Conservation (phyloP, 2,888 invertebrate species). For the Crioceris asparagi region DNA sequence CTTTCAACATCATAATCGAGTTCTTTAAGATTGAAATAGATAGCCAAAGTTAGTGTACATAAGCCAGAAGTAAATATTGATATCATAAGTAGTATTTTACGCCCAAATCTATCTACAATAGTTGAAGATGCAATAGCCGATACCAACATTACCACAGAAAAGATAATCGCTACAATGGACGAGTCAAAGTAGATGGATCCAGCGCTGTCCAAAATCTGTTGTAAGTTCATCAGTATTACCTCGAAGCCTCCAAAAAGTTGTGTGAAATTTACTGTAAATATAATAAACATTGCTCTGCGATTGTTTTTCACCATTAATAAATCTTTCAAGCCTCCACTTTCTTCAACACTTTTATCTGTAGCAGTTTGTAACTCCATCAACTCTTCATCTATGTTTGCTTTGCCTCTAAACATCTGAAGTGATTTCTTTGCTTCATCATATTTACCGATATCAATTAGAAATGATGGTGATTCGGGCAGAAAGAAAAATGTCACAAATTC, state of each 20-base stretch:
- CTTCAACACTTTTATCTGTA: constrained; percentile 29
- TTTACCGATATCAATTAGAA: constrained; percentile 27
- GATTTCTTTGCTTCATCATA: constrained; percentile 28
- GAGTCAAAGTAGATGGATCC: constrained; percentile 28
- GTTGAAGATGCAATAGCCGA: constrained; percentile 27
- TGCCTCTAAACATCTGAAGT: constrained; percentile 23
- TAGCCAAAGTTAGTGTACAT: constrained; percentile 27
- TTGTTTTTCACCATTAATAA: constrained; percentile 31
- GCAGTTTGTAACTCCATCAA: constrained; percentile 29
- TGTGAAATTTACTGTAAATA: constrained; percentile 31
- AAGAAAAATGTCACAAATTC: constrained; percentile 31
- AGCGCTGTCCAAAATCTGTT: constrained; percentile 30
- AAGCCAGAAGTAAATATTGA: constrained; percentile 31
- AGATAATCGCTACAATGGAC: constrained; percentile 30
- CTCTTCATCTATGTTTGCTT: constrained; percentile 29
- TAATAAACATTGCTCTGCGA: constrained; percentile 31
- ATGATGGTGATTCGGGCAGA: constrained; percentile 35
- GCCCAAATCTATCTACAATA: constrained; percentile 32
- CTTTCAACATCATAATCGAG: constrained; percentile 22
- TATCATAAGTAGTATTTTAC: constrained; percentile 28
- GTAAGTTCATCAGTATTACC: constrained; percentile 35
- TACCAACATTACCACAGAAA: constrained; percentile 30
- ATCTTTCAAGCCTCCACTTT: constrained; percentile 30
- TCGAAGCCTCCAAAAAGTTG: constrained; percentile 35
- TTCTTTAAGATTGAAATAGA: constrained; percentile 31